Evolutionary conservation across 2,888 invertebrate species (phyloP).

Genomic region (Nephrotoma flavescens): DNA sequence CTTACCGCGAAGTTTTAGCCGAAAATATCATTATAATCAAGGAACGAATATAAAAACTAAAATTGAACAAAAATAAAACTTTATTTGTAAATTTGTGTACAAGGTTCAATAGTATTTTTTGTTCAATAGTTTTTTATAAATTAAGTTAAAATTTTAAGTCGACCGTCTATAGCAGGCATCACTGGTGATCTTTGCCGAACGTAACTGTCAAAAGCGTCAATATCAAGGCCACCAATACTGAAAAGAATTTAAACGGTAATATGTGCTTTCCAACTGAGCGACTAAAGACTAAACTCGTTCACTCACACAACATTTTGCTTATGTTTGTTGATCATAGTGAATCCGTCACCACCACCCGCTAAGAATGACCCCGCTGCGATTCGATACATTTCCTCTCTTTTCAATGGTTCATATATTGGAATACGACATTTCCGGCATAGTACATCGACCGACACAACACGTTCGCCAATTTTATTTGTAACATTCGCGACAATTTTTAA

Average conservation of each 20-base stretch:
- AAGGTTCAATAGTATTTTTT: no score
- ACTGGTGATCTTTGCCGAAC: constrained; percentile 34
- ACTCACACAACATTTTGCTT: constrained; percentile 24
- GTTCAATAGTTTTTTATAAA: not conserved
- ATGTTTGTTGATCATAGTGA: constrained; percentile 31
- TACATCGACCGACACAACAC: constrained; percentile 40
- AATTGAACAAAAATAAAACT: no score
- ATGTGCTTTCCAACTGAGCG: no score
- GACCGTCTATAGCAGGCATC: constrained; percentile 36
- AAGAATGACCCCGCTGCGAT: constrained; percentile 46
- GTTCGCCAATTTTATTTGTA: constrained; percentile 38
- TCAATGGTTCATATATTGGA: constrained; percentile 47
- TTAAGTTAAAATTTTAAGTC: constrained; percentile 35
- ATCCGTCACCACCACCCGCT: constrained; percentile 56
- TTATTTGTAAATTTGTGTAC: no score
- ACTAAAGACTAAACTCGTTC: no score
- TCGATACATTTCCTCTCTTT: constrained; percentile 40
- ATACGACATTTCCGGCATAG: constrained; percentile 48
- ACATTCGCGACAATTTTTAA: constrained; percentile 29
- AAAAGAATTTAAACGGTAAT: not conserved
- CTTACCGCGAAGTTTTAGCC: no score
- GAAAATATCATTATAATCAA: no score
- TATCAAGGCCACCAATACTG: constrained; percentile 29
- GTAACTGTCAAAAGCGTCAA: constrained; percentile 38
- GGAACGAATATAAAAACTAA: no score